Conservation (phyloP, 2,888 invertebrate species). For the Drosophila niveifrons region DNA sequence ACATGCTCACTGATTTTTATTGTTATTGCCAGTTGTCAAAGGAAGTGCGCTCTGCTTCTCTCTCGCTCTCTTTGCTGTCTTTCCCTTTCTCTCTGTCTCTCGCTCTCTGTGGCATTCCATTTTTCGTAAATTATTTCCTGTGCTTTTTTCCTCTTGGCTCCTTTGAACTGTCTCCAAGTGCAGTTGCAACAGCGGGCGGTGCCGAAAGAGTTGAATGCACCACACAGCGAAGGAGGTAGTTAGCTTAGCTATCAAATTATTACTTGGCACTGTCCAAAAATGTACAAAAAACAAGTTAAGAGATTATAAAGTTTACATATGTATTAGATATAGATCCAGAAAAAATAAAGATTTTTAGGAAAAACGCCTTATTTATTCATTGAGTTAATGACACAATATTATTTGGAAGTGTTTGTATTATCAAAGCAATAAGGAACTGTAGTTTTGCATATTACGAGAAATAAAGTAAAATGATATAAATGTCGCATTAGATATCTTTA, state of each 20-base stretch:
- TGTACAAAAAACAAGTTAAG: background rate
- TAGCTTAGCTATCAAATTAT: background rate
- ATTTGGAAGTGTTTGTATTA: too few species aligned
- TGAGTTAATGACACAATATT: too few species aligned
- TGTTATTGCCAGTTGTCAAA: slow-evolving; percentile 80
- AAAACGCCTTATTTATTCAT: too few species aligned
- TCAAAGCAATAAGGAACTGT: background rate
- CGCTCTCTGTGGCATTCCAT: slow-evolving; percentile 22
- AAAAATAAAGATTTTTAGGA: too few species aligned
- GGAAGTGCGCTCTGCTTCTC: slow-evolving; percentile 61
- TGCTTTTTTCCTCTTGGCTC: slow-evolving; percentile 28
- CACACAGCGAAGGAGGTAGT: slow-evolving; percentile 12
- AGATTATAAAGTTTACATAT: background rate
- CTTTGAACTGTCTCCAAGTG: slow-evolving; percentile 6
- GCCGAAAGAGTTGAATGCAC: slow-evolving; percentile 53
- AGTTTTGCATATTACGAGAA: too few species aligned
- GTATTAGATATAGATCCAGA: too few species aligned
- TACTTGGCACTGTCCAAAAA: slow-evolving; percentile 5
- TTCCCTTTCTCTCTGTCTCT: background rate
- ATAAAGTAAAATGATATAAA: too few species aligned
- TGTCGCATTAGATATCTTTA: too few species aligned
- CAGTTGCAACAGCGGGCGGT: slow-evolving; percentile 31
- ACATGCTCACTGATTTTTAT: slow-evolving; percentile 78
- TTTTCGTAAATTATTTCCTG: slow-evolving; percentile 74
- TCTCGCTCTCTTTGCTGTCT: background rate